These are phyloP conservation scores for Marcusenius ussheri DNA, from an alignment of 2,113 vertebrate species.

Conservation along the genomic window DNA sequence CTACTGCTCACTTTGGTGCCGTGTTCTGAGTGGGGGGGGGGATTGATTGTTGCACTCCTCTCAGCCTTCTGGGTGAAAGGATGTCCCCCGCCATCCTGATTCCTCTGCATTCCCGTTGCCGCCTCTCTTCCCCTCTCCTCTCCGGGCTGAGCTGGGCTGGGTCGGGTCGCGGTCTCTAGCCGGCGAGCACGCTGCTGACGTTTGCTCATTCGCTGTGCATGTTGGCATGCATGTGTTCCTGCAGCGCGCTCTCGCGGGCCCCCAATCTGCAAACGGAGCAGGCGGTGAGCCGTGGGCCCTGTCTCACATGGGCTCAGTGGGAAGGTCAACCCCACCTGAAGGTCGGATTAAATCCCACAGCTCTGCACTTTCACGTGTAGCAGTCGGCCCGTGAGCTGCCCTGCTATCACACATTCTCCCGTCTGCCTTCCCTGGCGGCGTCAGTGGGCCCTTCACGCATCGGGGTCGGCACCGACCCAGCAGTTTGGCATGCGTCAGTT, in stretches of 20 bases:
- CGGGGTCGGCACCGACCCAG: neutral
- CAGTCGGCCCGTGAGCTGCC: neutral
- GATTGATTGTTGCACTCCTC: neutral
- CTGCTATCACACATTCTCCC: too few relatives aligned
- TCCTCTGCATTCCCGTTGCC: neutral
- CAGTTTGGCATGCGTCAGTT: neutral
- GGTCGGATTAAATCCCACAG: slow-evolving; percentile 32
- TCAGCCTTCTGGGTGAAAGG: neutral
- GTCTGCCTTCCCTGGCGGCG: neutral
- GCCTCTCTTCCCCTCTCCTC: neutral
- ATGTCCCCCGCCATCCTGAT: neutral
- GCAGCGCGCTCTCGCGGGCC: neutral
- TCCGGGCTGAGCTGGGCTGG: neutral
- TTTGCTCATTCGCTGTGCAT: too few relatives aligned
- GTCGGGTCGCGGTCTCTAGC: neutral
- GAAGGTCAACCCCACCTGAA: slow-evolving; percentile 34
- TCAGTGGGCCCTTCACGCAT: neutral
- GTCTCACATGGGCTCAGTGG: slow-evolving; percentile 18
- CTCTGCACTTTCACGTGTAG: neutral
- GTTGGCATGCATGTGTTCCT: neutral
- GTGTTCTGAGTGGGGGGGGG: neutral
- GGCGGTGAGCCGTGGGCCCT: slow-evolving; percentile 34
- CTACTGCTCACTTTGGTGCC: neutral
- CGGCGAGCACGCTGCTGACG: neutral
- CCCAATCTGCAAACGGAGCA: slow-evolving; percentile 30